Evolutionary conservation across 2,797 vertebrate species (phyloP).

Genomic region (Anguilla megastoma): DNA sequence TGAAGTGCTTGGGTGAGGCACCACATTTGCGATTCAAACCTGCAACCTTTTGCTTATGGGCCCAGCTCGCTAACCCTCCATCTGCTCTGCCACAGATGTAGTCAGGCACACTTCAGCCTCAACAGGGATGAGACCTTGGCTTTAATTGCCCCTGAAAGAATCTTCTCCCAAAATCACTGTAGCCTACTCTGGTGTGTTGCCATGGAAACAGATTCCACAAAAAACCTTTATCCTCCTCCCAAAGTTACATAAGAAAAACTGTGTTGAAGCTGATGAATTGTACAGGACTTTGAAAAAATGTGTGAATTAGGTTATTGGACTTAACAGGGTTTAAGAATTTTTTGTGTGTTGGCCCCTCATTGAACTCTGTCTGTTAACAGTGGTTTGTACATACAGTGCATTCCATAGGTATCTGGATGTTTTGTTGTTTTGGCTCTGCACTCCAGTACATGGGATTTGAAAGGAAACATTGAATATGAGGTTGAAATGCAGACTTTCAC

Average conservation of each 20-base stretch:
- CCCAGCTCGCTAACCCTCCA: background rate
- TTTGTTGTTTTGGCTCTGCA: background rate
- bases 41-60: background rate
- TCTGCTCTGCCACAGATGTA: background rate
- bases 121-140: background rate
- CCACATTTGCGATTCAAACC: background rate
- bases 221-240: background rate
- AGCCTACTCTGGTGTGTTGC: conserved; percentile 1
- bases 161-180: background rate
- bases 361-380: background rate
- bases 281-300: background rate
- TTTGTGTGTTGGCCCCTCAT: background rate
- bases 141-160: background rate
- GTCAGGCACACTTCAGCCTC: background rate
- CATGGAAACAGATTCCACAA: conserved; percentile 24
- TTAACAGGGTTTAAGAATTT: background rate
- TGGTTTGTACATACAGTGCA: background rate
- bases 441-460: background rate
- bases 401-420: background rate
- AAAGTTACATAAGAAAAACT: conserved; percentile 10
- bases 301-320: background rate
- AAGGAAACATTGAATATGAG: background rate
- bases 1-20: background rate
- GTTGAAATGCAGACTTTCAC: background rate
- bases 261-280: background rate